Conservation (phyloP, 2,113 vertebrate species). For the Aphyosemion australe region DNA sequence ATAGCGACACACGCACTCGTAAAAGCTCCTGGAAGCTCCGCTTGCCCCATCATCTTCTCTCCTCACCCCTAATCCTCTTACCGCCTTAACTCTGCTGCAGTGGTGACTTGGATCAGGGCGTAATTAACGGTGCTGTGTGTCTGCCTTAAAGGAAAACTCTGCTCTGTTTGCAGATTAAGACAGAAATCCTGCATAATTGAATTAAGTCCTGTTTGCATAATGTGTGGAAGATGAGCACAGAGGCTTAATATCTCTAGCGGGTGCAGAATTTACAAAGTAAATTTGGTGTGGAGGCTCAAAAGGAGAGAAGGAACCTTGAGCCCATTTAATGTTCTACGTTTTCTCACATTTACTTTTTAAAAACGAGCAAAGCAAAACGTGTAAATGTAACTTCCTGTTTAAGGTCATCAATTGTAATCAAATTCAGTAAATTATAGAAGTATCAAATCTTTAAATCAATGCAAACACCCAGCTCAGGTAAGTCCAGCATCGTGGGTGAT, state of each 20-base stretch:
- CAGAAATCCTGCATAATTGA: slow-evolving; percentile 33
- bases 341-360: too few relatives aligned
- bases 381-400: too few relatives aligned
- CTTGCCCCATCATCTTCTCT: slow-evolving; percentile 11
- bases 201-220: slow-evolving; percentile 27
- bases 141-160: slow-evolving; percentile 9
- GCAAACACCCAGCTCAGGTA: too few relatives aligned
- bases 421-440: too few relatives aligned
- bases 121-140: slow-evolving; percentile 28
- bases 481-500: too few relatives aligned
- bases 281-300: background rate
- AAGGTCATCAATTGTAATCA: too few relatives aligned
- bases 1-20: slow-evolving; percentile 4
- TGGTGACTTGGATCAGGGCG: slow-evolving; percentile 35
- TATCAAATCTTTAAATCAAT: too few relatives aligned
- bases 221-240: background rate
- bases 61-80: slow-evolving; percentile 25
- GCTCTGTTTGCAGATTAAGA: slow-evolving; percentile 33
- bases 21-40: slow-evolving; percentile 13
- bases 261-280: background rate
- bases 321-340: too few relatives aligned
- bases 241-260: background rate
- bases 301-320: background rate
- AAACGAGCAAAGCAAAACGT: too few relatives aligned
- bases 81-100: slow-evolving; percentile 29